Conservation (phyloP, 2,888 invertebrate species). For the Epinotia nisella region DNA sequence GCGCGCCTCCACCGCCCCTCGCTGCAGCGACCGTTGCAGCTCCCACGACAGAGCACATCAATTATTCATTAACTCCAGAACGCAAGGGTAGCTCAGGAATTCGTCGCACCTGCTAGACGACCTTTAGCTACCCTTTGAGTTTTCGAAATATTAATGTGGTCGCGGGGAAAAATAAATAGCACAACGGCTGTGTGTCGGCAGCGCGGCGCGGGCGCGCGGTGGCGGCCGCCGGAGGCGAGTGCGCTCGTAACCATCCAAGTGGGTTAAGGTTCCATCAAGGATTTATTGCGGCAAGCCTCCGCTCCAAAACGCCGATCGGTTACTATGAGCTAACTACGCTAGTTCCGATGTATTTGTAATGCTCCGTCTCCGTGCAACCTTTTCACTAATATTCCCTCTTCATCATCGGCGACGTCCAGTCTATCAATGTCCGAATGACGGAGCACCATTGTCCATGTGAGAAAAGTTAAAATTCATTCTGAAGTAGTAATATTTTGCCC, state of each 20-base stretch:
- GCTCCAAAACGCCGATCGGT: conserved; percentile 81
- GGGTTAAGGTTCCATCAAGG: conserved; percentile 85
- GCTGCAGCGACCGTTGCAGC: conserved; percentile 74
- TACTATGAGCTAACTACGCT: conserved; percentile 80
- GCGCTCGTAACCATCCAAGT: conserved; percentile 83
- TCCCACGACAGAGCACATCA: conserved; percentile 65
- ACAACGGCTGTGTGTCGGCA: conserved; percentile 64
- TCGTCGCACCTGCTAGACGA: conserved; percentile 59
- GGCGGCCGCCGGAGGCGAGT: conserved; percentile 61
- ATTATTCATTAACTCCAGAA: conserved; percentile 62
- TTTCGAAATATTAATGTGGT: conserved; percentile 47
- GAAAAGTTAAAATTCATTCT: conserved; percentile 50
- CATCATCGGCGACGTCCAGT: conserved; percentile 68
- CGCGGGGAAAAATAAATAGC: conserved; percentile 54
- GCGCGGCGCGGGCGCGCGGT: conserved; percentile 64
- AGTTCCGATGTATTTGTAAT: conserved; percentile 80
- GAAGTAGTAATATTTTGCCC: conserved; percentile 62
- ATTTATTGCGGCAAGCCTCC: conserved; percentile 84
- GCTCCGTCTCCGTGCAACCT: conserved; percentile 62
- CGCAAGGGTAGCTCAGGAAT: conserved; percentile 63
- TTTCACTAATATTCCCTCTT: conserved; percentile 59
- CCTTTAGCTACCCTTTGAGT: conserved; percentile 50
- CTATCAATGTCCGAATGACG: conserved; percentile 62
- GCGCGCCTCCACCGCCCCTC: conserved; percentile 53
- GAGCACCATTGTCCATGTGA: conserved; percentile 58